Percentiles rank a stretch among this genome's conserved stretches.
Conservation (phyloP, 64 coral and sea anemone species). For the Orbicella faveolata region DNA sequence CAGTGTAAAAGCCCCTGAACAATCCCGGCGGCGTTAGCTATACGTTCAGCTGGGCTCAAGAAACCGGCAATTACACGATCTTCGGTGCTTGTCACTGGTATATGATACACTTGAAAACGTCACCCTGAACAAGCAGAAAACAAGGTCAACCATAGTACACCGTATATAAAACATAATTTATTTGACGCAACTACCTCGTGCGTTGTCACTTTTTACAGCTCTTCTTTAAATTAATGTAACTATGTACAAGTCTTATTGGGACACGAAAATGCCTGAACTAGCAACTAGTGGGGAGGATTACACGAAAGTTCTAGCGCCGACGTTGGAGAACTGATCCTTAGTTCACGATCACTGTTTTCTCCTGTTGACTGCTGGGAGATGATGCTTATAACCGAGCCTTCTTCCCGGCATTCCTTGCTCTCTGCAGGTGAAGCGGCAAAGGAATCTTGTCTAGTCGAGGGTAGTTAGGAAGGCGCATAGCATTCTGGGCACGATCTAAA, state of each 20-base stretch:
- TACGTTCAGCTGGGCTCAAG: too few species aligned
- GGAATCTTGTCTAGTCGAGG: conserved; percentile 84
- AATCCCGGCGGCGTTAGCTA: too few species aligned
- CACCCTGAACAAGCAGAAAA: too few species aligned
- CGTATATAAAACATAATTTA: conserved; percentile 13
- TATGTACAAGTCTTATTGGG: too few species aligned
- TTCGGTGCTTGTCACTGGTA: too few species aligned
- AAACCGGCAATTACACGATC: too few species aligned
- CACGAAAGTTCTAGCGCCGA: neutral
- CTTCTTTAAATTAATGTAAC: neutral
- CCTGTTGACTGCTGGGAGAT: conserved; percentile 51
- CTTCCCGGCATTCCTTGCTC: conserved; percentile 51
- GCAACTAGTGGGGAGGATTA: neutral
- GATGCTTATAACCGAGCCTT: conserved; percentile 36
- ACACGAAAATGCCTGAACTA: too few species aligned
- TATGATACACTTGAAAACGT: too few species aligned
- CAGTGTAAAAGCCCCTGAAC: too few species aligned
- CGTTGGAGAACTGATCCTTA: conserved; percentile 7
- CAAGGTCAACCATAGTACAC: too few species aligned
- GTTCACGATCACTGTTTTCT: conserved; percentile 65
- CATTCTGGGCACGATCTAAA: conserved; percentile 81
- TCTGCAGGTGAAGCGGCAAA: conserved; percentile 77
- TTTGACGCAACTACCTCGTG: neutral
- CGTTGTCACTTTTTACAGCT: too few species aligned
- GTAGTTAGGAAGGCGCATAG: conserved; percentile 78